Percentiles rank a stretch among this genome's conserved stretches.
These are phyloP conservation scores for Pygmarrhopalites habei DNA, from an alignment of 1,140 invertebrate species.

Conservation along the genomic window DNA sequence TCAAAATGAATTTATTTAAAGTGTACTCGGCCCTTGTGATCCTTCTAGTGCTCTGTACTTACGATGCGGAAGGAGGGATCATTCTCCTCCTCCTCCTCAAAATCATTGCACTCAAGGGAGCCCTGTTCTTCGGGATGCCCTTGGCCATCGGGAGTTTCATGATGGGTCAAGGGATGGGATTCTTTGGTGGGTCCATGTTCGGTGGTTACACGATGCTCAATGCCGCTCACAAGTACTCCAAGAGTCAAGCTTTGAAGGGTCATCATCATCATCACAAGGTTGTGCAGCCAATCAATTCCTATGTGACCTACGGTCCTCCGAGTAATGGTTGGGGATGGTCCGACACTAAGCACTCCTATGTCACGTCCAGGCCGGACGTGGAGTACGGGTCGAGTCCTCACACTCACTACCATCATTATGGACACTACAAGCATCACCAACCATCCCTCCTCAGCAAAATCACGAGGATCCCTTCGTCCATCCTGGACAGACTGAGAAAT, in stretches of 20 bases:
- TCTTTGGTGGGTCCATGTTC: conserved; percentile 33
- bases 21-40: not conserved
- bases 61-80: conserved; percentile 23
- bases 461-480: not conserved
- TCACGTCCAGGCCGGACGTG: not conserved
- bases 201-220: conserved; percentile 31
- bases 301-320: conserved; percentile 4
- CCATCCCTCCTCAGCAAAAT: not conserved
- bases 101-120: conserved; percentile 33
- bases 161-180: conserved; percentile 38
- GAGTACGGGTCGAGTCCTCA: not conserved
- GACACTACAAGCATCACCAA: not conserved
- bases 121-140: conserved; percentile 33
- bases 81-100: conserved; percentile 28
- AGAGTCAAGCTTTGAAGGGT: not conserved
- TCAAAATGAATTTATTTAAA: conserved; percentile 12
- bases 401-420: too few relatives aligned
- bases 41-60: conserved; percentile 26
- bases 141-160: conserved; percentile 33
- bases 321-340: conserved; percentile 6
- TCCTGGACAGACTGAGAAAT: too few relatives aligned
- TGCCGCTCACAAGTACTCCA: conserved; percentile 27
- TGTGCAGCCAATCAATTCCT: not conserved
- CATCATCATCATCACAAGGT: not conserved
- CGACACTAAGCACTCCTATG: too few relatives aligned